phyloP scores from a whole-genome alignment of 2,888 invertebrate species.

The Atherix ibis region DNA sequence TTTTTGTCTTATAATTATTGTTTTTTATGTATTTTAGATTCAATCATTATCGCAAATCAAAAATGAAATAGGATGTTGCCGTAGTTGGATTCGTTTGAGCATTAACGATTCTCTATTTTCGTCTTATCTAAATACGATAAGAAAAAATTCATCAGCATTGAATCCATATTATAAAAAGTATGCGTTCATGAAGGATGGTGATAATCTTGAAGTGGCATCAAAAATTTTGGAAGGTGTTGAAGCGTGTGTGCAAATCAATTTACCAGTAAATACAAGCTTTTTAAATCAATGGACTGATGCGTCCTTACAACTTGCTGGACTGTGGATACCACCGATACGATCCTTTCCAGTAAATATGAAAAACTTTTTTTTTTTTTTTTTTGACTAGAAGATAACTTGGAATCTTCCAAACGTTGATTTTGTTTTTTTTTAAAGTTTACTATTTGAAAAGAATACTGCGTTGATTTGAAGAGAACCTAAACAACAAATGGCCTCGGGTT shows the following conservation, averaged over 20 bases:
- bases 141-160: constrained; percentile 58
- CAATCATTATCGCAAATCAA: constrained; percentile 62
- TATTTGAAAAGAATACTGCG: no score
- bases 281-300: constrained; percentile 80
- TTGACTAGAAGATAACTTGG: background rate
- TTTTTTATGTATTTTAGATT: constrained; percentile 32
- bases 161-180: constrained; percentile 68
- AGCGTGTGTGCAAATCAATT: constrained; percentile 50
- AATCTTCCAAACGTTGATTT: constrained; percentile 16
- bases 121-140: constrained; percentile 70
- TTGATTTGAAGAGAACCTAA: no score
- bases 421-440: no score
- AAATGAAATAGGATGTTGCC: constrained; percentile 79
- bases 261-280: constrained; percentile 71
- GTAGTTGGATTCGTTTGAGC: constrained; percentile 81
- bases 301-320: constrained; percentile 66
- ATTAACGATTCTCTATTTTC: constrained; percentile 76
- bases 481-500: no score
- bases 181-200: constrained; percentile 70
- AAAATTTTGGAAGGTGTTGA: constrained; percentile 63
- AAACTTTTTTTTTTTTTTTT: no score
- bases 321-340: constrained; percentile 68
- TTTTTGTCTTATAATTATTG: background rate
- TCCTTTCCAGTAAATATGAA: constrained; percentile 43
- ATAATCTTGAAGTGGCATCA: constrained; percentile 62